These are phyloP conservation scores for Capra hircus DNA, from an alignment of 2,113 vertebrate species.

Conservation along the genomic window DNA sequence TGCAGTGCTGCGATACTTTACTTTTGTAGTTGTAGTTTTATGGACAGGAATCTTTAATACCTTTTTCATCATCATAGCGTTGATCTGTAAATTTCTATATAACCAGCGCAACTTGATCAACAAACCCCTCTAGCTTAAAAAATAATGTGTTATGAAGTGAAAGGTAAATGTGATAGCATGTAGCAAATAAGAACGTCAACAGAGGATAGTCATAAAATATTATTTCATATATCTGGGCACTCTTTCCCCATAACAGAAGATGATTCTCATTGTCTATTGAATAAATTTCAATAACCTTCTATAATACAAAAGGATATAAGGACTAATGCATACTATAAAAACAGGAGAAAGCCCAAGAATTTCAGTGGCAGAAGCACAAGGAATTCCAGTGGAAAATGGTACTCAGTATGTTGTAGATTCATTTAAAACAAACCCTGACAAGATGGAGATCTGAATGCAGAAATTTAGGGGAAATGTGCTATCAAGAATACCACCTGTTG, in stretches of 20 bases:
- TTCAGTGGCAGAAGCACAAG: neutral
- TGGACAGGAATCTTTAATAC: neutral
- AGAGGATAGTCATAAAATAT: neutral
- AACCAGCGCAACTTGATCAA: neutral
- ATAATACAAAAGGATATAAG: neutral
- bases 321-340: neutral
- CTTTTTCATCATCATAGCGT: neutral
- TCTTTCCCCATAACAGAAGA: neutral
- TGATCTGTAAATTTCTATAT: neutral
- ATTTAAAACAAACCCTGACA: neutral
- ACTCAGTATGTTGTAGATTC: neutral
- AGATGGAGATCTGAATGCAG: neutral
- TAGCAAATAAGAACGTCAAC: neutral
- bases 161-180: neutral
- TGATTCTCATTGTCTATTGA: neutral
- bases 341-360: neutral
- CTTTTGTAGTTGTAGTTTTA: neutral
- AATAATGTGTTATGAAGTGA: neutral
- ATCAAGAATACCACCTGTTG: neutral
- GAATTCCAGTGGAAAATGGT: neutral
- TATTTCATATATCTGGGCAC: neutral
- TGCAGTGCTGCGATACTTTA: neutral
- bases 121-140: neutral
- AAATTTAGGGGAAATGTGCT: neutral
- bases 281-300: neutral